These are phyloP conservation scores for Halesus radiatus DNA, from an alignment of 1,140 invertebrate genomes.

Conservation along the genomic window DNA sequence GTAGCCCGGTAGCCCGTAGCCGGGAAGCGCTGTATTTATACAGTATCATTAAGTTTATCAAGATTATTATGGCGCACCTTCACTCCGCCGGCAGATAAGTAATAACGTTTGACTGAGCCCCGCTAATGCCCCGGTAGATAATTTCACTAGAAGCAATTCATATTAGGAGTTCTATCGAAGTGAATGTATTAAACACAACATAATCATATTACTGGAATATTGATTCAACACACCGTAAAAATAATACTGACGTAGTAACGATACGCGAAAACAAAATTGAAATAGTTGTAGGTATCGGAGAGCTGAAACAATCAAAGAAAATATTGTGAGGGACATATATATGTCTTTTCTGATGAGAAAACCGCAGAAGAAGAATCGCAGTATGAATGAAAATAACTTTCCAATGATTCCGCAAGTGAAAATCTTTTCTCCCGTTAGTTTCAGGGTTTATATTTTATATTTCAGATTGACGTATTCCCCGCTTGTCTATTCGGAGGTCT, in stretches of 20 bases:
- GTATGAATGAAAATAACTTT: neutral
- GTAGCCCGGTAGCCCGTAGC: no score
- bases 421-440: neutral
- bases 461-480: constrained; percentile 9
- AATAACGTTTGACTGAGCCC: constrained; percentile 44
- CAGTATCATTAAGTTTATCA: constrained; percentile 33
- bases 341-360: no score
- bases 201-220: no score
- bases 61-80: constrained; percentile 40
- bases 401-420: neutral
- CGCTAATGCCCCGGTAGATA: constrained; percentile 20
- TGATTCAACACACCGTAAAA: no score
- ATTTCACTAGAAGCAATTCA: neutral
- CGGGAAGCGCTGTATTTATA: neutral
- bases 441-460: neutral
- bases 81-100: constrained; percentile 34
- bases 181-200: no score
- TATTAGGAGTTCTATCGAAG: neutral
- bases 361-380: neutral
- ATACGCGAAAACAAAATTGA: no score
- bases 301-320: no score
- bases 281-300: no score
- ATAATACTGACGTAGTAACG: no score
- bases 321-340: no score
- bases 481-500: constrained; percentile 17